Conservation (phyloP, 2,888 invertebrate species). For the Coenonympha arcania region DNA sequence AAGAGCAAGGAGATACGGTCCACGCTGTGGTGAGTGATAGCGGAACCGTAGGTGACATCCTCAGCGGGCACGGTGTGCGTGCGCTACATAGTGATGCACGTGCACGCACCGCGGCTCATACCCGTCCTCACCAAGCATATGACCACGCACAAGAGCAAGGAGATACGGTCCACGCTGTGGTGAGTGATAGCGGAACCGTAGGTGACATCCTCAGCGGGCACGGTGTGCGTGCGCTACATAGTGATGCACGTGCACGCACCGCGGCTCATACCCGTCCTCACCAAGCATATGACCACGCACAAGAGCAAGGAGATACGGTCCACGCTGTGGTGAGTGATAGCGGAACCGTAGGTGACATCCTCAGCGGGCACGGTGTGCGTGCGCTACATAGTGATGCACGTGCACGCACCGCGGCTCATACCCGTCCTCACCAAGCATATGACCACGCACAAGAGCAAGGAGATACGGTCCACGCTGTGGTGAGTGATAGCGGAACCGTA, state of each 20-base stretch:
- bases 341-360: slow-evolving; percentile 92
- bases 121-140: slow-evolving; percentile 85
- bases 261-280: slow-evolving; percentile 85
- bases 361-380: slow-evolving; percentile 90
- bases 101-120: slow-evolving; percentile 84
- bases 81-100: slow-evolving; percentile 89
- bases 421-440: slow-evolving; percentile 85
- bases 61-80: slow-evolving; percentile 90
- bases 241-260: slow-evolving; percentile 87
- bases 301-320: slow-evolving; percentile 94
- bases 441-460: slow-evolving; percentile 89
- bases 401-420: slow-evolving; percentile 84
- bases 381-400: slow-evolving; percentile 89
- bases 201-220: slow-evolving; percentile 92
- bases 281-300: slow-evolving; percentile 81
- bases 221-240: slow-evolving; percentile 89
- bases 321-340: slow-evolving; percentile 57
- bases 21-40: slow-evolving; percentile 57
- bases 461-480: slow-evolving; percentile 82
- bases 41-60: slow-evolving; percentile 92
- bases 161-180: slow-evolving; percentile 82
- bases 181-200: too few species aligned
- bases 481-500: too few species aligned
- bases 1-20: slow-evolving; percentile 94
- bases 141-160: slow-evolving; percentile 89